Evolutionary conservation across 2,113 vertebrate genomes (phyloP), one percentile per base, ranked within the genome.

Genomic region (Bos indicus): DNA sequence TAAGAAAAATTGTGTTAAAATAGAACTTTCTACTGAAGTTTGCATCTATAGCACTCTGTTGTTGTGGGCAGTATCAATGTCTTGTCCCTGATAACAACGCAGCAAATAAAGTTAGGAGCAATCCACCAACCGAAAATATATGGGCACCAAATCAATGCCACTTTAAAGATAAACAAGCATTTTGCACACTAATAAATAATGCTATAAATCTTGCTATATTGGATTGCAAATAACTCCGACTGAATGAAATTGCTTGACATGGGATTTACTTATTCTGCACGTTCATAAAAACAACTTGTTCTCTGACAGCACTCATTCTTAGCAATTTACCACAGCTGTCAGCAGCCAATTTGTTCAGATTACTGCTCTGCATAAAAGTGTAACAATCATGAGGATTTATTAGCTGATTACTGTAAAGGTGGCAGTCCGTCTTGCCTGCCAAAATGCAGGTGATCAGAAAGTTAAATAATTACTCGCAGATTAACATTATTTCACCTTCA

Each of bases 331-430:
- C 94, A 83, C 98, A 98, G 98, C 98, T 99, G 98, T 99, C 99
- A 99, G 98, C 98, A 98, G 97, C 98, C 98, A 99, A 99, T 99
- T 99, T 99, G 98, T 98, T 98, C 98, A 98, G 97, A 99, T 99
- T 99, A 99, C 93, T 98, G 98, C 98, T 99, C 97, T 98, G 97
- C 98, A 98, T 99, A 98, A 99, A 99, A 98, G 98, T 98, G 97
- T 98, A 99, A 98, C 98, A 98, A 98, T 98, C 98, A 98, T 84
- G 96, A 98, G 96, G 98, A 99, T 99, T 99, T 99, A 99, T 99
- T 98, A 98, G 97, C 95, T 98, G 98, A 99, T 98, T 98, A 98
- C 97, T 2, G 8, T 98, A 98, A 98, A 98, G 97, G 98, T 98
- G 97, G 98, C 97, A 96, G 97, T 97, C 93, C 64, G 2, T 97